Evolutionary conservation across 2,113 vertebrate genomes (phyloP).

Genomic region (Sinocyclocheilus rhinocerous): DNA sequence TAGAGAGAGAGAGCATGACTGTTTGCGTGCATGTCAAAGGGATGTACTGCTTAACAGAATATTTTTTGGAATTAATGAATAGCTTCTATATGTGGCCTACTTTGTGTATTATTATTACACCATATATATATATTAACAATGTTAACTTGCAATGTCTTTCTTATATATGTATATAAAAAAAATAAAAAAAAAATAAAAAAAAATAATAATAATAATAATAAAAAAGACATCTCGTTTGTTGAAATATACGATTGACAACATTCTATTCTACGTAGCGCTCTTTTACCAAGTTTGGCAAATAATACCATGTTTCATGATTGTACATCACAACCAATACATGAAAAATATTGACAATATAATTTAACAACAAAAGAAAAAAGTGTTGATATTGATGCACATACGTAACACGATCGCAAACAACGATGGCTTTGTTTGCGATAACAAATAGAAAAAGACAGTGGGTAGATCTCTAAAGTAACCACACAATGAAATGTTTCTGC

Average conservation of each 20-base stretch:
- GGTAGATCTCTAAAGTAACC: slow-evolving; percentile 33
- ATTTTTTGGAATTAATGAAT: no score
- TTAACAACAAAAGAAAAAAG: slow-evolving; percentile 29
- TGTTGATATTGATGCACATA: not conserved
- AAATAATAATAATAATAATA: not conserved
- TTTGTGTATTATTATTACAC: no score
- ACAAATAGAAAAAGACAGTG: slow-evolving; percentile 33
- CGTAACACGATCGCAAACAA: slow-evolving; percentile 20
- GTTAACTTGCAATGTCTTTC: no score
- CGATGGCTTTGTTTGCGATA: slow-evolving; percentile 9
- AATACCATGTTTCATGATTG: slow-evolving; percentile 33
- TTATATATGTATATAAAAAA: no score
- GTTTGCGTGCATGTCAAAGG: not conserved
- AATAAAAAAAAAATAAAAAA: no score
- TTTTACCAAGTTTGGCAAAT: slow-evolving; percentile 39
- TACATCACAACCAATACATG: slow-evolving; percentile 22
- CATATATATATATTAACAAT: no score
- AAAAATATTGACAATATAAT: slow-evolving; percentile 20
- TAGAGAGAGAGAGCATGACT: not conserved
- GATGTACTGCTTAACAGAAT: not conserved
- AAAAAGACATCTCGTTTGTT: slow-evolving; percentile 1
- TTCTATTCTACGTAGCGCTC: not conserved
- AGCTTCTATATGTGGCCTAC: no score
- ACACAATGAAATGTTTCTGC: slow-evolving; percentile 31
- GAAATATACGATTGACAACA: slow-evolving; percentile 11